phyloP scores from a whole-genome alignment of 2,888 invertebrate species.

The Eretmocerus hayati region DNA sequence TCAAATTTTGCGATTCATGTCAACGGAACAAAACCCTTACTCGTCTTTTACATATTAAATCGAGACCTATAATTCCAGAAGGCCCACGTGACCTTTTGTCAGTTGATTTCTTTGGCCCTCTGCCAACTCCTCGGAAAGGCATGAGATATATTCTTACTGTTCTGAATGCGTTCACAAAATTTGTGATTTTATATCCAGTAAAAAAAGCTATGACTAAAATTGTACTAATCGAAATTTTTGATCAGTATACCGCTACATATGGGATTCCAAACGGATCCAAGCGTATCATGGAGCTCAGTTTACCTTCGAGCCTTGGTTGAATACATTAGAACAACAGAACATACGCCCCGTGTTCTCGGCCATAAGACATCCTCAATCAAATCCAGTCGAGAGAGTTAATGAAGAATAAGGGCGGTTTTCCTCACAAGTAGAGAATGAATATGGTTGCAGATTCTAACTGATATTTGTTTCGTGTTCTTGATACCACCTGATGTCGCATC shows the following conservation, averaged over 20 bases:
- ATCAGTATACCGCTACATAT: not conserved
- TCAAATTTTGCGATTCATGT: no score
- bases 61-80: not conserved
- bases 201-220: not conserved
- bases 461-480: no score
- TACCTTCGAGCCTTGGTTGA: not conserved
- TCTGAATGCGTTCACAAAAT: conserved; percentile 1
- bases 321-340: not conserved
- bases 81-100: not conserved
- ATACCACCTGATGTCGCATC: no score
- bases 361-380: not conserved
- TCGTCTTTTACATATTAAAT: no score
- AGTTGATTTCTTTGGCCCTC: not conserved
- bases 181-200: not conserved
- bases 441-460: no score
- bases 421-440: no score
- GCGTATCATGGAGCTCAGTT: not conserved
- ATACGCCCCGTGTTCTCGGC: not conserved
- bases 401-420: no score
- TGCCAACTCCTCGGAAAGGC: not conserved
- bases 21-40: no score
- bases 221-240: not conserved
- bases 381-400: conserved; percentile 20
- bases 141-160: not conserved
- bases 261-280: not conserved